Conservation (phyloP, 1,140 invertebrate genomes). For the Macrobrachium rosenbergii region DNA sequence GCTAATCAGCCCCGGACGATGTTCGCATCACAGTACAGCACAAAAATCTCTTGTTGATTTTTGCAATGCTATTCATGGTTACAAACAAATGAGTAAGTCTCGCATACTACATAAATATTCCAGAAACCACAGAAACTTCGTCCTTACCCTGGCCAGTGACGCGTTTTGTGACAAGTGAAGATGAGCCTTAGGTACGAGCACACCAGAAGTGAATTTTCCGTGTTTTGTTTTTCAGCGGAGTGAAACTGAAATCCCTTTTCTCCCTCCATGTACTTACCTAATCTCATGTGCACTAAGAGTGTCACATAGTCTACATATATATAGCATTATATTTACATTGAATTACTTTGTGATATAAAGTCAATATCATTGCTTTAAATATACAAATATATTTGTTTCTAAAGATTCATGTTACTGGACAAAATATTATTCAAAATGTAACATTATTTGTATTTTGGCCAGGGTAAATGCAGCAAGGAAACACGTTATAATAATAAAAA, state of each 20-base stretch:
- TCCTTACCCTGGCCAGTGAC: conserved; percentile 53
- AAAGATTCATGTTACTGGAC: too few relatives aligned
- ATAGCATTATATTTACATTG: too few relatives aligned
- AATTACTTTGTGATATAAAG: too few relatives aligned
- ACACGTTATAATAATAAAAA: conserved; percentile 65
- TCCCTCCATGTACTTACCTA: too few relatives aligned
- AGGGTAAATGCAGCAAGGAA: conserved; percentile 56
- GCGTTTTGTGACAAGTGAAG: conserved; percentile 1
- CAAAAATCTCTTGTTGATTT: conserved; percentile 28
- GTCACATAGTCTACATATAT: too few relatives aligned
- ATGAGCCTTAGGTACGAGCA: not conserved
- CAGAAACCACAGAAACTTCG: conserved; percentile 59
- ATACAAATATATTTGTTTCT: too few relatives aligned
- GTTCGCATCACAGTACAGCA: conserved; percentile 46
- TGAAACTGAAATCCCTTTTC: too few relatives aligned
- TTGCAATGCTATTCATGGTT: conserved; percentile 51
- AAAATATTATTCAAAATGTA: too few relatives aligned
- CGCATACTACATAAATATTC: conserved; percentile 63
- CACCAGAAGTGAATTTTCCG: too few relatives aligned
- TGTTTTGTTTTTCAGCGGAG: too few relatives aligned
- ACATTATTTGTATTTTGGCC: conserved; percentile 25
- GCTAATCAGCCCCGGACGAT: not conserved
- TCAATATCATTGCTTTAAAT: too few relatives aligned
- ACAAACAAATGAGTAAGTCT: conserved; percentile 58
- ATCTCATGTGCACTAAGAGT: too few relatives aligned